These are phyloP conservation scores for Lepidocyrtinus sp. DNA, from an alignment of 2,888 invertebrate genomes.

Conservation along the genomic window DNA sequence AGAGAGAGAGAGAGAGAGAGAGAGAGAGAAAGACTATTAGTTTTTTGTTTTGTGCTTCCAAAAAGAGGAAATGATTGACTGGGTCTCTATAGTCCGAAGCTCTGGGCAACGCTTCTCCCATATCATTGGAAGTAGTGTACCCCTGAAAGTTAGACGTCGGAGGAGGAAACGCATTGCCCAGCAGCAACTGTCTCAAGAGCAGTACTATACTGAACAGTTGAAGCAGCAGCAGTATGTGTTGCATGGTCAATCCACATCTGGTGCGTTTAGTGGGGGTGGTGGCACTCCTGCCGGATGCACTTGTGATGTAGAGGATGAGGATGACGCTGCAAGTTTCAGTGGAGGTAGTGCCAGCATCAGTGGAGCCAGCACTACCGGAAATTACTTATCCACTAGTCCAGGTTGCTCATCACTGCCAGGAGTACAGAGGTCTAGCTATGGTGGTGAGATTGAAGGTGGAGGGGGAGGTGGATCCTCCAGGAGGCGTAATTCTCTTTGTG, in stretches of 20 bases:
- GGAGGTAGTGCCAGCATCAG: slow-evolving; percentile 49
- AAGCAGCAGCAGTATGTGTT: slow-evolving; percentile 15
- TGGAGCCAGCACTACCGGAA: slow-evolving; percentile 46
- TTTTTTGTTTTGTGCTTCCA: slow-evolving; percentile 4
- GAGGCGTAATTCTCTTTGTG: slow-evolving; percentile 59
- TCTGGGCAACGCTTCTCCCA: slow-evolving; percentile 80
- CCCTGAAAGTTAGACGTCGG: slow-evolving; percentile 78
- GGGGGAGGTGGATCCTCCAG: not conserved
- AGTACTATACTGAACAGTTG: slow-evolving; percentile 32
- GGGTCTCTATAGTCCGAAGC: slow-evolving; percentile 84
- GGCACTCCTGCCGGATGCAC: slow-evolving; percentile 23
- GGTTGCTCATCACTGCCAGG: slow-evolving; percentile 57
- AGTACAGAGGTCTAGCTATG: slow-evolving; percentile 1
- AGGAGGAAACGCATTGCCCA: slow-evolving; percentile 72
- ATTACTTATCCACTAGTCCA: slow-evolving; percentile 57
- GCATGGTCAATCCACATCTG: no score
- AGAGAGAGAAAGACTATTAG: no score
- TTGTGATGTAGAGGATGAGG: slow-evolving; percentile 45
- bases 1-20: no score
- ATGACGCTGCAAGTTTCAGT: slow-evolving; percentile 41
- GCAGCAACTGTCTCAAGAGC: slow-evolving; percentile 69
- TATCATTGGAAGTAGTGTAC: slow-evolving; percentile 80
- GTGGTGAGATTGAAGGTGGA: slow-evolving; percentile 17
- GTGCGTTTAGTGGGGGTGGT: slow-evolving; percentile 17
- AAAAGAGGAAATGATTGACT: slow-evolving; percentile 79